Evolutionary conservation across 2,113 vertebrate species (phyloP).

Genomic region (Bagarius yarrelli): DNA sequence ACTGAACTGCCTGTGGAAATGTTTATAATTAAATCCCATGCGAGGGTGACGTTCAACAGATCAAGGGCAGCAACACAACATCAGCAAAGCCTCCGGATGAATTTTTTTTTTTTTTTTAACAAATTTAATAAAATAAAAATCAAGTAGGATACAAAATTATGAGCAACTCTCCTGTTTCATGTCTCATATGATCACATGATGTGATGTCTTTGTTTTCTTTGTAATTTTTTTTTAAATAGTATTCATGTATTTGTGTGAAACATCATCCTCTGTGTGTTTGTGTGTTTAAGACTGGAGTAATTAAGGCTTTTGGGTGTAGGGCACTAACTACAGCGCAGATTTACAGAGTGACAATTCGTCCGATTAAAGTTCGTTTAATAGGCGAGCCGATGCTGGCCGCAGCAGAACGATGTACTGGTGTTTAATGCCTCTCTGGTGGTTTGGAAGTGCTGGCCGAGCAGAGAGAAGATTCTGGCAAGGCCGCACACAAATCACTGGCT

Average conservation of each 20-base stretch:
- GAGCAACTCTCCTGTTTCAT: no score
- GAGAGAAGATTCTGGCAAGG: constrained; percentile 31
- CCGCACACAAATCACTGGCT: constrained; percentile 32
- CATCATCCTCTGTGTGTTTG: no score
- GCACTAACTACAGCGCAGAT: neutral
- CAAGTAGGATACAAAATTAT: neutral
- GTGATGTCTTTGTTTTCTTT: no score
- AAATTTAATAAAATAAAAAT: neutral
- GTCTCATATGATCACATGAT: no score
- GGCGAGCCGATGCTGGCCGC: neutral
- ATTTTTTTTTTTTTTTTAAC: neutral
- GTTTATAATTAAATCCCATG: constrained; percentile 25
- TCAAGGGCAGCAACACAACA: neutral
- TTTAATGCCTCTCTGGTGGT: constrained; percentile 30
- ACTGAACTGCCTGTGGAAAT: neutral
- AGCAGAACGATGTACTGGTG: constrained; percentile 21
- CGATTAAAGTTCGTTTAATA: constrained; percentile 36
- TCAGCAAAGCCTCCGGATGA: neutral
- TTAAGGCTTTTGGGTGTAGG: no score
- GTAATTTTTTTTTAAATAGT: no score
- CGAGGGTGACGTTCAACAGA: neutral
- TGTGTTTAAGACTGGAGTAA: no score
- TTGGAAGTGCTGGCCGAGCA: constrained; percentile 37
- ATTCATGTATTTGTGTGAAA: no score
- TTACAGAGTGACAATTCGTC: constrained; percentile 6